These are phyloP conservation scores for Dicyrtoma fusca DNA, from an alignment of 2,888 invertebrate species.

Conservation along the genomic window DNA sequence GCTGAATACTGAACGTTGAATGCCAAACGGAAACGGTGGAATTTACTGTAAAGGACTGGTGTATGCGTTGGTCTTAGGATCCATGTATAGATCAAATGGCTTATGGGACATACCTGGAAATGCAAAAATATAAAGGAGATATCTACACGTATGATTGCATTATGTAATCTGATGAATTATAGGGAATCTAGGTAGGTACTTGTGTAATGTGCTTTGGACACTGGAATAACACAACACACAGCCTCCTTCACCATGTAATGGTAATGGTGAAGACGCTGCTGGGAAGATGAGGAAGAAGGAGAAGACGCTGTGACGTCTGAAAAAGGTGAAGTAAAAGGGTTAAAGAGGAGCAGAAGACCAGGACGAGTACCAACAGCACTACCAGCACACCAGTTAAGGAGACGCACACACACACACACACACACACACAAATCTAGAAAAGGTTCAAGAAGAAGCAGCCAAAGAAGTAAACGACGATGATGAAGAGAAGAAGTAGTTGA, in stretches of 20 bases:
- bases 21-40: too few species aligned
- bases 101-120: too few species aligned
- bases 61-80: too few species aligned
- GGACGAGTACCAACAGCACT: background rate
- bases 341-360: background rate
- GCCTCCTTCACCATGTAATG: background rate
- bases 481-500: slow-evolving; percentile 11
- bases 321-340: background rate
- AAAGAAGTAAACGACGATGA: background rate
- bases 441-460: slow-evolving; percentile 16
- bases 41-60: too few species aligned
- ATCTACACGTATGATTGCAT: too few species aligned
- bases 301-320: background rate
- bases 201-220: too few species aligned
- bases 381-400: slow-evolving; percentile 29
- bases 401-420: slow-evolving; percentile 18
- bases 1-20: too few species aligned
- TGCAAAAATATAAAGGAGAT: too few species aligned
- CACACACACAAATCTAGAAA: background rate
- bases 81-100: too few species aligned
- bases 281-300: background rate
- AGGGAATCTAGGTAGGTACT: too few species aligned
- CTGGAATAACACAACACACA: background rate
- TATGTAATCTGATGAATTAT: too few species aligned
- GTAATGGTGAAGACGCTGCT: background rate